Percentiles rank a stretch among this genome's conserved stretches.
Conservation (phyloP, 2,113 vertebrate genomes). For the Cephalopholis sonnerati region DNA sequence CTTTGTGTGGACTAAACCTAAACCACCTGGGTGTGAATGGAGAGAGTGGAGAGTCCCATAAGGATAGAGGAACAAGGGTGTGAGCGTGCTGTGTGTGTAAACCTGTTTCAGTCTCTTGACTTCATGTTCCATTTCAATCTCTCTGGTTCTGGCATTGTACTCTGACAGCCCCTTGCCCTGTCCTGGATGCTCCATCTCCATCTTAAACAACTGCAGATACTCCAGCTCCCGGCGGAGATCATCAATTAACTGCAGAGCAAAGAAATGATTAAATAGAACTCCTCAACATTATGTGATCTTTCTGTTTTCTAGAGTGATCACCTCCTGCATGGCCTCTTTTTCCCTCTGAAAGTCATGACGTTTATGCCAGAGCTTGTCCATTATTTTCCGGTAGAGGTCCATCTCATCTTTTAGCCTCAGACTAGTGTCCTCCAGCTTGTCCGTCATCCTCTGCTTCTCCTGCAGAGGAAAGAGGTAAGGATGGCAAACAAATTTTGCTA, state of each 20-base stretch:
- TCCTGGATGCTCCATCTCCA: constrained; percentile 92
- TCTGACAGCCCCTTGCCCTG: constrained; percentile 87
- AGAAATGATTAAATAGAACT: background rate
- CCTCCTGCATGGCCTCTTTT: constrained; percentile 96
- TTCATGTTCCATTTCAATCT: constrained; percentile 96
- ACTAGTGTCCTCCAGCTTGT: constrained; percentile 94
- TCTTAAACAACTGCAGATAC: constrained; percentile 94
- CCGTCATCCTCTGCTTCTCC: constrained; percentile 96
- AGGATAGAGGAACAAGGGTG: background rate
- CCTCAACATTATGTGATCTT: background rate
- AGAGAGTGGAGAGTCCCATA: background rate
- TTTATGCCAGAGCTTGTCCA: constrained; percentile 96
- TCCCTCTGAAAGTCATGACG: constrained; percentile 96
- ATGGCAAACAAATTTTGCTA: too few relatives aligned
- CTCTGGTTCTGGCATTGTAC: constrained; percentile 89
- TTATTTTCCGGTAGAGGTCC: constrained; percentile 96
- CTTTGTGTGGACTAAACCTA: background rate
- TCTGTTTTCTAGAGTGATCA: constrained; percentile 50
- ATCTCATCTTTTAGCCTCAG: constrained; percentile 96
- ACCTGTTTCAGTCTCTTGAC: constrained; percentile 96
- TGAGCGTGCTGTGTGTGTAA: constrained; percentile 3
- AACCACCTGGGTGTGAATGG: background rate
- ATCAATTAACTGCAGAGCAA: constrained; percentile 91
- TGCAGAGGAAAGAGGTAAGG: constrained; percentile 50
- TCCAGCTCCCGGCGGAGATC: constrained; percentile 94